Evolutionary conservation across 2,797 vertebrate genomes (phyloP), one percentile per base, ranked within the genome.

Genomic region (Acipenser transmontanus): DNA sequence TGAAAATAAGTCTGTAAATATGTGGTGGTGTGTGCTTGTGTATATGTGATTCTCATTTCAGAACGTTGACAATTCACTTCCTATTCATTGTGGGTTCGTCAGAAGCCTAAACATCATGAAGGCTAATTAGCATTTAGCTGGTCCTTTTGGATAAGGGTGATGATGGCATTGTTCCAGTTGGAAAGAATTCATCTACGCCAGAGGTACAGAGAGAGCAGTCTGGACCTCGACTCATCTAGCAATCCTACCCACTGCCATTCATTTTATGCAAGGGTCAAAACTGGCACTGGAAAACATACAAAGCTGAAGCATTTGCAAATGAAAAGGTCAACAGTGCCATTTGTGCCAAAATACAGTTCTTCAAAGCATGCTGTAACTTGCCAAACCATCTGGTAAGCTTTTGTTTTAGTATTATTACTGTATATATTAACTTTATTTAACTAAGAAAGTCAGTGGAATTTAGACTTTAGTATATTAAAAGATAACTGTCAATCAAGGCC

Each of bases 201-300:
- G 50, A 57, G 64, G 64, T 20, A 47, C 34, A 6, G 69, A 48
- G 47, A 3, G 64, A 72, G 12, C 14, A 47, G 20, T 57, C 68
- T 52, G 47, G 11, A 49, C 50, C 66, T 73, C 74, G 64, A 75
- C 70, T 73, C 72, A 78, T 74, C 71, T 47, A 75, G 78, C 78
- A 78, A 71, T 50, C 67, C 66, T 47, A 34, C 72, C 68, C 66
- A 57, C 9, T 8, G 68, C 70, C 67, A 66, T 69, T 72, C 56
- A 57, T 5, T 12, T 9, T 65, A 51, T 64, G 72, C 57, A 66
- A 63, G 76, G 74, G 73, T 73, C 71, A 70, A 64, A 8, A 34
- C 9, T 7, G 7, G 61, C 1, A n/a, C 50, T 11, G 47, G 1
- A 47, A 63, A 62, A 64, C 50, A 13, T 54, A 60, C 56, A 49